Evolutionary conservation across 1,140 invertebrate species (phyloP).

Genomic region (Heliothis virescens): DNA sequence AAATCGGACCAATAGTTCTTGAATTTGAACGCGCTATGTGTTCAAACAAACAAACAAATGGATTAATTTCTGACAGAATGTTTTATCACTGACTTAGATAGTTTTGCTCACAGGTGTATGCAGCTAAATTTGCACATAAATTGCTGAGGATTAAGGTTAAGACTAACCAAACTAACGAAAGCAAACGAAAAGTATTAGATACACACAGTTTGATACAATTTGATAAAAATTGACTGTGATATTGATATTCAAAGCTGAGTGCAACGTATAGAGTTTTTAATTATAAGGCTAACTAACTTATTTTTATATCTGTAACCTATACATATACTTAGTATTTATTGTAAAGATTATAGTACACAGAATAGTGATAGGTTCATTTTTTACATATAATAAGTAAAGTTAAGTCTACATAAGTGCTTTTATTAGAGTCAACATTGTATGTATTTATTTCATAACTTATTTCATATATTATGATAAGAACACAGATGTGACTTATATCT

Average conservation of each 20-base stretch:
- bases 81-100: too few species aligned
- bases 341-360: slow-evolving; percentile 32
- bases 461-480: not conserved
- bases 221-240: slow-evolving; percentile 68
- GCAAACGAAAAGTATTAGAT: slow-evolving; percentile 44
- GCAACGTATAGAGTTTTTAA: slow-evolving; percentile 36
- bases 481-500: not conserved
- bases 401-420: slow-evolving; percentile 3
- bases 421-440: slow-evolving; percentile 5
- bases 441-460: not conserved
- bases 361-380: slow-evolving; percentile 1
- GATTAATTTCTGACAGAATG: too few species aligned
- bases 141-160: not conserved
- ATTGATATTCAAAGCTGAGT: slow-evolving; percentile 60
- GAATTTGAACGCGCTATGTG: too few species aligned
- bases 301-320: slow-evolving; percentile 52
- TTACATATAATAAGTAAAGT: not conserved
- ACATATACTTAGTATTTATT: slow-evolving; percentile 44
- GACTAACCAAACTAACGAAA: slow-evolving; percentile 31
- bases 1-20: too few species aligned
- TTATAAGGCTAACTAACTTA: slow-evolving; percentile 56
- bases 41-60: too few species aligned
- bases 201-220: slow-evolving; percentile 55
- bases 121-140: not conserved
- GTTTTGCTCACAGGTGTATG: too few species aligned